Evolutionary conservation across 2,113 vertebrate genomes (phyloP).

Genomic region (Alexandromys fortis): DNA sequence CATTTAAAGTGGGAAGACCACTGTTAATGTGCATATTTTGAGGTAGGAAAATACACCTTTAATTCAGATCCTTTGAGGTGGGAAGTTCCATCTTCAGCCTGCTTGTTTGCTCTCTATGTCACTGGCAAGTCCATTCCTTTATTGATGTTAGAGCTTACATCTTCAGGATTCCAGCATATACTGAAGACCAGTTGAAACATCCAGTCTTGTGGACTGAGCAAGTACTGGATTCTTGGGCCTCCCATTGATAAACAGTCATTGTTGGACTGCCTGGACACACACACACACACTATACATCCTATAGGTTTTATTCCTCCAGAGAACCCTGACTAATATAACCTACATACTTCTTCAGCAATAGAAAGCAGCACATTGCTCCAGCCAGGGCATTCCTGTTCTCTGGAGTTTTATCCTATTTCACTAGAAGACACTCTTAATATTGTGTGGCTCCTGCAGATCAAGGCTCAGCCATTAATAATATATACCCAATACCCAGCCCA

Average conservation of each 20-base stretch:
- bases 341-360: background rate
- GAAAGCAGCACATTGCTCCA: background rate
- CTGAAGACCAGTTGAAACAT: background rate
- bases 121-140: background rate
- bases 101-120: background rate
- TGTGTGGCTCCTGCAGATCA: fast-evolving
- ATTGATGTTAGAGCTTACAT: background rate
- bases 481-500: background rate
- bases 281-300: background rate
- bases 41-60: background rate
- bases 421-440: background rate
- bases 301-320: background rate
- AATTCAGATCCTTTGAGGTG: background rate
- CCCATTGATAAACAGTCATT: background rate
- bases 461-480: background rate
- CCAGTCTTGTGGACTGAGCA: background rate
- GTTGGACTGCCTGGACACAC: background rate
- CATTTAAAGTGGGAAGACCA: background rate
- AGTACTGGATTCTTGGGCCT: background rate
- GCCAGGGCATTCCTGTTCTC: background rate
- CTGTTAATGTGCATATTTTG: background rate
- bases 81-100: background rate
- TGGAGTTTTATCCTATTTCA: background rate
- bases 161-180: background rate
- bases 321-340: background rate